Conservation (phyloP, 2,113 vertebrate genomes). For the Trematomus loennbergii region DNA sequence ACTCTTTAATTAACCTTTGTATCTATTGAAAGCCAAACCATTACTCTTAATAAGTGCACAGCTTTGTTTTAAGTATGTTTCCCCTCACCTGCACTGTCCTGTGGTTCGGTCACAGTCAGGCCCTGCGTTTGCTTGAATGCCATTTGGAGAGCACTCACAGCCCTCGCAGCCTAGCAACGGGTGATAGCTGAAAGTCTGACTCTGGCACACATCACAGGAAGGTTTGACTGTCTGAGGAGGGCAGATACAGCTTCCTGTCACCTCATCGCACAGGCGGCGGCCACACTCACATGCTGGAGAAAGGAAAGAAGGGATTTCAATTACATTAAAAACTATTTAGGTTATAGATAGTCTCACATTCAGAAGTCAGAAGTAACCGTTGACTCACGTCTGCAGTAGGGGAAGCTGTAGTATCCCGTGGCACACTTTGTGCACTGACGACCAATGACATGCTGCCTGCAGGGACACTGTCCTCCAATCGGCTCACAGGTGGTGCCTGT, state of each 20-base stretch:
- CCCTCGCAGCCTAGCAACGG: constrained; percentile 89
- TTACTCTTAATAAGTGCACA: background rate
- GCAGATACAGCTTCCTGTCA: constrained; percentile 91
- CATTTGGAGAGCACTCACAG: constrained; percentile 89
- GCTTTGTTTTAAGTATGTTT: background rate
- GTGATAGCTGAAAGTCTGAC: constrained; percentile 90
- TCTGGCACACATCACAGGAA: constrained; percentile 87
- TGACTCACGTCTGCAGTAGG: constrained; percentile 90
- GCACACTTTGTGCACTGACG: constrained; percentile 89
- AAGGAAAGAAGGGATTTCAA: background rate
- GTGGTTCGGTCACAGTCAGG: constrained; percentile 84
- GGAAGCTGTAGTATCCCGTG: constrained; percentile 92
- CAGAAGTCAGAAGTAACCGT: background rate
- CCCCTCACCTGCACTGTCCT: constrained; percentile 92
- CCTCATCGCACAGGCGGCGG: constrained; percentile 87
- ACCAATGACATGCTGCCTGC: constrained; percentile 87
- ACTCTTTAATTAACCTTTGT: background rate
- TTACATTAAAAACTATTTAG: background rate
- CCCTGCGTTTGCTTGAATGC: constrained; percentile 65
- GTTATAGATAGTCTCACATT: background rate
- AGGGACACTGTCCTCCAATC: constrained; percentile 90
- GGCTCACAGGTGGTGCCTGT: constrained; percentile 80
- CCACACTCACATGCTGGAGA: constrained; percentile 89
- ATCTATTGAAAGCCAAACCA: background rate
- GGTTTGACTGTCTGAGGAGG: constrained; percentile 90